Conservation (phyloP, 2,888 invertebrate species). For the Lucinisca nassula region DNA sequence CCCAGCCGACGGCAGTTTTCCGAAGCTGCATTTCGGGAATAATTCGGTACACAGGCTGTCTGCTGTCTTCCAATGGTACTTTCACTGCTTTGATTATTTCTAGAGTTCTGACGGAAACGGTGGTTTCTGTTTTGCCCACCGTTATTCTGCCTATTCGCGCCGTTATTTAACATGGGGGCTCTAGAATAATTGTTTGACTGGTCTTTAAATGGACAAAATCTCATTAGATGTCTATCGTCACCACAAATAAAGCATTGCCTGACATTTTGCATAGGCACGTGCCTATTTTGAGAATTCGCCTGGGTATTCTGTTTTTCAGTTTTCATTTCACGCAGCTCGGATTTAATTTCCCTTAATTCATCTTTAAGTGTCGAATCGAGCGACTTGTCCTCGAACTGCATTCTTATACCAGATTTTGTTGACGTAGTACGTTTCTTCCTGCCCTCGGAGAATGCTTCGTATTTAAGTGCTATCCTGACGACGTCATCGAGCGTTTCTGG, state of each 20-base stretch:
- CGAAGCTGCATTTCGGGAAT: background rate
- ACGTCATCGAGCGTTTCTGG: background rate
- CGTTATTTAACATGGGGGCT: background rate
- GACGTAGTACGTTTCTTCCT: background rate
- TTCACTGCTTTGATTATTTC: conserved; percentile 4
- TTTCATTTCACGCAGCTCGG: background rate
- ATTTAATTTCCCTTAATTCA: background rate
- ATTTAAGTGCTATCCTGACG: background rate
- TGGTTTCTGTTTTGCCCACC: background rate
- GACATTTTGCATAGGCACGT: background rate
- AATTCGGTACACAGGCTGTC: background rate
- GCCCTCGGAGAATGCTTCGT: background rate
- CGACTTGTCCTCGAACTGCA: background rate
- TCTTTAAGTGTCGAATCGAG: background rate
- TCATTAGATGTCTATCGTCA: background rate
- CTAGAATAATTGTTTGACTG: background rate
- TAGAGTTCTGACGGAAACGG: background rate
- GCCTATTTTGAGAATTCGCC: background rate
- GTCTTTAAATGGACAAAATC: background rate
- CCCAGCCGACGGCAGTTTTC: background rate
- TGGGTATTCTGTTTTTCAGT: background rate
- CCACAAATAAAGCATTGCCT: background rate
- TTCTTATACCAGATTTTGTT: background rate
- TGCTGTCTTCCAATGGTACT: background rate
- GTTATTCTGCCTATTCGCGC: background rate